A percentile compares a stretch with the other conserved stretches of the same genome.
These are phyloP conservation scores for Oreocharis arfaki DNA, from an alignment of 2,113 vertebrate genomes.

Conservation along the genomic window DNA sequence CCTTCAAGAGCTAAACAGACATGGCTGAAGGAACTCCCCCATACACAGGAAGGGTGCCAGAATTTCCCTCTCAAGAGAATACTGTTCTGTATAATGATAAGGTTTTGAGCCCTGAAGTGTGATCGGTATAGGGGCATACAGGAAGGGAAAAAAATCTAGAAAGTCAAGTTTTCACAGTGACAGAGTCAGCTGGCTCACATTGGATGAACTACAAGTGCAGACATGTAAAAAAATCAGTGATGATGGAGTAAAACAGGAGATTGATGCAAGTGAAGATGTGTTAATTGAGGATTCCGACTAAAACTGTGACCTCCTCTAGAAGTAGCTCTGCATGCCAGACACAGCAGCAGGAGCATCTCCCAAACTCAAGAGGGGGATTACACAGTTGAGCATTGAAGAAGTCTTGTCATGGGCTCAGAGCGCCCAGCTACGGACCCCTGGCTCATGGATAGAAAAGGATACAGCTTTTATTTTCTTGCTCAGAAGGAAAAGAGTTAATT, in stretches of 20 bases:
- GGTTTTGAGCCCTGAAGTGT: background rate
- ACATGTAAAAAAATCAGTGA: background rate
- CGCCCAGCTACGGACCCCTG: background rate
- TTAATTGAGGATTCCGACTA: background rate
- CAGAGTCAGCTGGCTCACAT: rapidly evolving
- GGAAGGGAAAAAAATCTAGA: background rate
- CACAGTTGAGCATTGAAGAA: background rate
- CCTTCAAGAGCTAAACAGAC: background rate
- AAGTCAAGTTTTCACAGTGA: background rate
- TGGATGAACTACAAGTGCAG: background rate
- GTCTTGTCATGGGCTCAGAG: background rate
- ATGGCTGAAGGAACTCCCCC: background rate
- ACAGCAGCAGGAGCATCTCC: background rate
- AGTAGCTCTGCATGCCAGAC: background rate
- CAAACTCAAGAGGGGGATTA: background rate
- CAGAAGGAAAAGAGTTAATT: background rate
- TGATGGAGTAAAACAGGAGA: background rate
- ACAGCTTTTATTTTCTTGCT: background rate
- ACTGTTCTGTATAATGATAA: background rate
- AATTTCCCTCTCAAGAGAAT: background rate
- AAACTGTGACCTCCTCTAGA: background rate
- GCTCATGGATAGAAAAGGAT: background rate
- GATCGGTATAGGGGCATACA: background rate
- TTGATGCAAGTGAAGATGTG: background rate
- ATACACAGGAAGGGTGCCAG: background rate